phyloP scores from a whole-genome alignment of 2,888 invertebrate genomes.

The Apomyelois bistriatella region DNA sequence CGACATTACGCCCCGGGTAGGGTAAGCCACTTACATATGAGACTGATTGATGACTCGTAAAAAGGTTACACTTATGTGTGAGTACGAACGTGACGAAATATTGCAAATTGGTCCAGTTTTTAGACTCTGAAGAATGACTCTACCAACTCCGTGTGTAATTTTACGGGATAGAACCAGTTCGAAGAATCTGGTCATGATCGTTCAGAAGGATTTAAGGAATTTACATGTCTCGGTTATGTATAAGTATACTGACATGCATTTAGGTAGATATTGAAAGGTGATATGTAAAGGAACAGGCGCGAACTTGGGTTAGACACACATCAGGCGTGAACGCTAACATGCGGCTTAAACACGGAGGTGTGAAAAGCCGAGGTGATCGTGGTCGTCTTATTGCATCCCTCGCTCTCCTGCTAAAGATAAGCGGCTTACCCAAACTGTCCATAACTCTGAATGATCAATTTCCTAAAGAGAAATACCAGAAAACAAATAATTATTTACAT shows the following conservation, averaged over 20 bases:
- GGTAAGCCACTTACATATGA: slow-evolving; percentile 18
- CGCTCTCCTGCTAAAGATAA: slow-evolving; percentile 34
- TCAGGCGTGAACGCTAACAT: slow-evolving; percentile 74
- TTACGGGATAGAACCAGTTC: not conserved
- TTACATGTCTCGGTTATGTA: slow-evolving; percentile 13
- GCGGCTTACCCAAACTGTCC: slow-evolving; percentile 64
- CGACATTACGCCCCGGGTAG: slow-evolving; percentile 29
- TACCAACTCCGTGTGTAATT: not conserved
- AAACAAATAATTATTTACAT: no score
- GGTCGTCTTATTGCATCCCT: slow-evolving; percentile 61
- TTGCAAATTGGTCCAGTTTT: not conserved
- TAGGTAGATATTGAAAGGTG: slow-evolving; percentile 46
- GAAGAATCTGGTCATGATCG: not conserved
- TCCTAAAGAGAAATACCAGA: not conserved
- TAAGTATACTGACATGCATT: slow-evolving; percentile 28
- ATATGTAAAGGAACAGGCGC: slow-evolving; percentile 67
- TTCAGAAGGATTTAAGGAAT: slow-evolving; percentile 3
- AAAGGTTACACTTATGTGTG: slow-evolving; percentile 37
- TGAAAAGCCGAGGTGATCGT: slow-evolving; percentile 65
- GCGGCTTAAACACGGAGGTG: slow-evolving; percentile 72
- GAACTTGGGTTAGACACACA: slow-evolving; percentile 72
- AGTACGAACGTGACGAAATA: not conserved
- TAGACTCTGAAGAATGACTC: not conserved
- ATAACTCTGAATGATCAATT: slow-evolving; percentile 48
- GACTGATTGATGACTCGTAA: slow-evolving; percentile 46